phyloP scores from a whole-genome alignment of 2,888 invertebrate genomes.

The Xylota segnis region DNA sequence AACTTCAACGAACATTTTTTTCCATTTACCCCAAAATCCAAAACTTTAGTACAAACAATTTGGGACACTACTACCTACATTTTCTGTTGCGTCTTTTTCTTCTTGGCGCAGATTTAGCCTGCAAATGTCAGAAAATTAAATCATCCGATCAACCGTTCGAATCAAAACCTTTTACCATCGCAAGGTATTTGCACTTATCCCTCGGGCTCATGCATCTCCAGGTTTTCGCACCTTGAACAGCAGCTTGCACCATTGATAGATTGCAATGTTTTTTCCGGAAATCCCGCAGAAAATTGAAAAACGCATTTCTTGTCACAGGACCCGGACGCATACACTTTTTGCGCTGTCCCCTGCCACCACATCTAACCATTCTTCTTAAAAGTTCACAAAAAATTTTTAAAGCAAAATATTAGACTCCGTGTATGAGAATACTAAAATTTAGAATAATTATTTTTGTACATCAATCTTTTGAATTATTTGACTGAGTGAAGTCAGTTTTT shows the following conservation, averaged over 20 bases:
- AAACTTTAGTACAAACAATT: neutral
- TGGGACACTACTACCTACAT: neutral
- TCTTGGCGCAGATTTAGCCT: neutral
- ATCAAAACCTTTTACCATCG: neutral
- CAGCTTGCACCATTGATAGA: neutral
- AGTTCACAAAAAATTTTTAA: neutral
- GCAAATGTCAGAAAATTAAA: neutral
- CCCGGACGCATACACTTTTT: slow-evolving; percentile 15
- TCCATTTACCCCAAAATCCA: neutral
- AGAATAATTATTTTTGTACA: neutral
- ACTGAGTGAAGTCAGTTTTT: neutral
- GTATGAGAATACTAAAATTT: neutral
- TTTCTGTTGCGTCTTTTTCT: neutral
- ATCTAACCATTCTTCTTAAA: neutral
- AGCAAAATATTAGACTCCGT: neutral
- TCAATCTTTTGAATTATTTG: neutral
- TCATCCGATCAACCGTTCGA: neutral
- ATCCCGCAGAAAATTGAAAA: slow-evolving; percentile 26
- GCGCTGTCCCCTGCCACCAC: neutral
- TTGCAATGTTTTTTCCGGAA: slow-evolving; percentile 15
- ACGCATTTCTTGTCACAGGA: slow-evolving; percentile 15
- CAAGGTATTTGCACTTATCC: neutral
- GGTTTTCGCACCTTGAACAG: neutral
- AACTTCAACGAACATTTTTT: neutral
- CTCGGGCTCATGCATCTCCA: neutral